Evolutionary conservation across 2,888 invertebrate genomes (phyloP).

Genomic region (Caenorhabditis sinica): DNA sequence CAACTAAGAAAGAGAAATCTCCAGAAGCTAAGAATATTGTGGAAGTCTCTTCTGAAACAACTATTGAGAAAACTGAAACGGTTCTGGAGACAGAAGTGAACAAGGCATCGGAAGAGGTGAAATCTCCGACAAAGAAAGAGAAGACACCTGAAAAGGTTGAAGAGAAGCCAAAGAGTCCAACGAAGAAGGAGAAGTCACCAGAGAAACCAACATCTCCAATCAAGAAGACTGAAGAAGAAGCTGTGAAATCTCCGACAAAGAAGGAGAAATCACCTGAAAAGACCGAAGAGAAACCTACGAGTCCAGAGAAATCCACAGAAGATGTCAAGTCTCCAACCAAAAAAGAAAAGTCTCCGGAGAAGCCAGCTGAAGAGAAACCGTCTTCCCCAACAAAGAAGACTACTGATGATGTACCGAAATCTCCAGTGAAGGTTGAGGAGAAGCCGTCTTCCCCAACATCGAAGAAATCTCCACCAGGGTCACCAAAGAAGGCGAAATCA

Average conservation of each 20-base stretch:
- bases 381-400: constrained; percentile 39
- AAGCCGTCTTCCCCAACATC: constrained; percentile 28
- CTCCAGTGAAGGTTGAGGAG: constrained; percentile 28
- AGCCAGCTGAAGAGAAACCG: constrained; percentile 20
- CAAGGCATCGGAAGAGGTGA: constrained; percentile 14
- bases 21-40: constrained; percentile 23
- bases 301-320: constrained; percentile 8
- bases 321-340: constrained; percentile 38
- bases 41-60: constrained; percentile 20
- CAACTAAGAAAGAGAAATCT: constrained; percentile 46
- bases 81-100: background rate
- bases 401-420: background rate
- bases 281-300: constrained; percentile 11
- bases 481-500: constrained; percentile 40
- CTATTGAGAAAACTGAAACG: background rate
- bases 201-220: constrained; percentile 37
- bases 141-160: constrained; percentile 29
- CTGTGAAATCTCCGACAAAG: constrained; percentile 36
- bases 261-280: constrained; percentile 60
- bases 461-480: constrained; percentile 37
- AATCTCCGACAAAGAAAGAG: constrained; percentile 36
- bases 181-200: constrained; percentile 53
- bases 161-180: constrained; percentile 22
- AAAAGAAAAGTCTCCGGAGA: constrained; percentile 50
- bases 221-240: too few species aligned